These are phyloP conservation scores for Takifugu flavidus DNA, from an alignment of 2,113 vertebrate species.

Conservation along the genomic window DNA sequence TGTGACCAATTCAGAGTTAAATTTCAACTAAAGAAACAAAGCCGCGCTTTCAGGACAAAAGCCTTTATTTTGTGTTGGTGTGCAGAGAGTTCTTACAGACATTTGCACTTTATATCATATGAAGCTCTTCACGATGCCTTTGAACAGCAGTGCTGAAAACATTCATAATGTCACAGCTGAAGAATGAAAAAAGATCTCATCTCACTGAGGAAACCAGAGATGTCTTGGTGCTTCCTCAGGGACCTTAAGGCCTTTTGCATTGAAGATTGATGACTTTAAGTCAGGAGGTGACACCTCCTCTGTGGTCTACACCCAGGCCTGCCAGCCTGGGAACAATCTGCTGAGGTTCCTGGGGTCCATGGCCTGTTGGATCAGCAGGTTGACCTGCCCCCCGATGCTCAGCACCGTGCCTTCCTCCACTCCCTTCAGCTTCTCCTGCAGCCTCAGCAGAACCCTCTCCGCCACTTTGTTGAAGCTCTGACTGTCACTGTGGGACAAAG, in stretches of 20 bases:
- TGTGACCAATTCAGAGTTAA: neutral
- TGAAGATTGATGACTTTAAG: too few relatives aligned
- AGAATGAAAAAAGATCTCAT: too few relatives aligned
- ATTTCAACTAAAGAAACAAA: neutral
- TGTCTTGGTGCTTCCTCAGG: too few relatives aligned
- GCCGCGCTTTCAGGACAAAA: too few relatives aligned
- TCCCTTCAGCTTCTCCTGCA: constrained; percentile 97
- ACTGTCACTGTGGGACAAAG: constrained; percentile 70
- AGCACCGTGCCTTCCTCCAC: constrained; percentile 94
- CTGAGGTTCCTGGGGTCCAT: constrained; percentile 97
- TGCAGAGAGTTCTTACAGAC: too few relatives aligned
- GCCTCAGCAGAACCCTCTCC: constrained; percentile 90
- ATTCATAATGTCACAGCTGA: too few relatives aligned
- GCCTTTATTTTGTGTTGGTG: too few relatives aligned
- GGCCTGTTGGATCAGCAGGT: constrained; percentile 96
- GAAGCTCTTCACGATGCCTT: too few relatives aligned
- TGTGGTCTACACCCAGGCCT: constrained; percentile 84
- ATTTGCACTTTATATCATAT: too few relatives aligned
- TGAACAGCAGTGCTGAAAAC: too few relatives aligned
- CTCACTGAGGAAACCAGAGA: too few relatives aligned
- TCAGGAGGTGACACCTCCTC: neutral
- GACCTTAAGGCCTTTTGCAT: too few relatives aligned
- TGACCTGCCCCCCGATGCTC: constrained; percentile 92
- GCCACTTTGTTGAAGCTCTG: constrained; percentile 97
- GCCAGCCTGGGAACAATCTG: constrained; percentile 90